These are phyloP conservation scores for Aurelia sp. DNA, from an alignment of 30 jellyfish, hydroid and myxozoan species.

Conservation along the genomic window DNA sequence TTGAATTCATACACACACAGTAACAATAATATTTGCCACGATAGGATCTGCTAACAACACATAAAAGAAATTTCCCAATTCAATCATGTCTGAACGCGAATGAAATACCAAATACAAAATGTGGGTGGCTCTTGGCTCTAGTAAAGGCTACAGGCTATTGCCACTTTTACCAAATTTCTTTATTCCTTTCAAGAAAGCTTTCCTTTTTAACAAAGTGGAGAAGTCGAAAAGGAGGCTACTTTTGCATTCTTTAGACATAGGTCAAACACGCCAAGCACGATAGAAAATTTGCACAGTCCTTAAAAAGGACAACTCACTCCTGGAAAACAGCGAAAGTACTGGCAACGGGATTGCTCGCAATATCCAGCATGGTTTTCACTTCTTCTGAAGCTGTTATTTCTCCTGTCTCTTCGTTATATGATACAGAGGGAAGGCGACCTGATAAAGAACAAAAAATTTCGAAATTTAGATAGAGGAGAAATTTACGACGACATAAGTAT, in stretches of 20 bases:
- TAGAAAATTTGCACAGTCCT: too few species aligned
- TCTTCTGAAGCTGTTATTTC: conserved; percentile 24
- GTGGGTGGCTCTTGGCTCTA: too few species aligned
- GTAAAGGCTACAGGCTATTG: too few species aligned
- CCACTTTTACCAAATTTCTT: too few species aligned
- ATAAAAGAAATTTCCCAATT: too few species aligned
- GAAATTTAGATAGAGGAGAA: too few species aligned
- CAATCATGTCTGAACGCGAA: too few species aligned
- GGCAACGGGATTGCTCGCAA: conserved; percentile 60
- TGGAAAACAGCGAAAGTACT: conserved; percentile 80
- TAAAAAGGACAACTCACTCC: conserved; percentile 38
- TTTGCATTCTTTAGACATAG: neutral
- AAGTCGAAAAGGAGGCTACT: neutral
- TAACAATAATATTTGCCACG: neutral
- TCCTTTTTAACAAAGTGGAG: too few species aligned
- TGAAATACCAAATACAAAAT: too few species aligned
- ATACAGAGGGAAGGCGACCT: conserved; percentile 55
- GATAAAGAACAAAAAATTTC: neutral
- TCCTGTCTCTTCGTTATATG: conserved; percentile 69
- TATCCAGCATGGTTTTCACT: conserved; percentile 17
- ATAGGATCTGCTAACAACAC: too few species aligned
- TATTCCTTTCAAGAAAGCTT: too few species aligned
- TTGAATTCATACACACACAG: neutral
- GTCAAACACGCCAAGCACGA: neutral
- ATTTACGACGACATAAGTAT: too few species aligned